Conservation (phyloP, 2,888 invertebrate genomes). For the Cryptocheilus praepositus region DNA sequence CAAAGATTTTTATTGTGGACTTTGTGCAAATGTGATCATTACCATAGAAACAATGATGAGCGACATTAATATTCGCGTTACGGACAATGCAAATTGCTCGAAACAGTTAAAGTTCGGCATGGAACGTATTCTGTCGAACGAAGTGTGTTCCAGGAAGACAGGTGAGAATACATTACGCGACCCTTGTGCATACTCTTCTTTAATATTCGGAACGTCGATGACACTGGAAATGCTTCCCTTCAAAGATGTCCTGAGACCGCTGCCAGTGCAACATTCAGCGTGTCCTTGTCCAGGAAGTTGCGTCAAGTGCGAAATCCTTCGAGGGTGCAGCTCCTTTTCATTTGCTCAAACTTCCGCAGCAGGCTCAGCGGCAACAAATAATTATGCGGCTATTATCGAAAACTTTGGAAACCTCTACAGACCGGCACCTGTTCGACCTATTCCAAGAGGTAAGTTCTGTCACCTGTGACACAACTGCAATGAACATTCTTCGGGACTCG, state of each 20-base stretch:
- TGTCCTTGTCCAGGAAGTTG: constrained; percentile 60
- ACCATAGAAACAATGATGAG: constrained; percentile 38
- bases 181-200: too few species aligned
- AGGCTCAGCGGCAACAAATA: constrained; percentile 17
- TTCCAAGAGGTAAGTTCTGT: constrained; percentile 61
- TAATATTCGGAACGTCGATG: not conserved
- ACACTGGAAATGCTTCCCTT: constrained; percentile 5
- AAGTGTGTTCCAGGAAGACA: constrained; percentile 59
- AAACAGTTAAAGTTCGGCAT: constrained; percentile 80
- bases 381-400: constrained; percentile 48
- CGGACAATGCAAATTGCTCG: constrained; percentile 42
- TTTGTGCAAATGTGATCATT: not conserved
- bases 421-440: constrained; percentile 62
- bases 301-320: constrained; percentile 54
- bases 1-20: too few species aligned
- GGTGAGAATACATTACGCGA: constrained; percentile 36
- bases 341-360: constrained; percentile 36
- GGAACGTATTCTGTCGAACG: constrained; percentile 81
- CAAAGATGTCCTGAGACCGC: constrained; percentile 50
- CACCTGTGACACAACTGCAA: not conserved
- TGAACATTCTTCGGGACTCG: too few species aligned
- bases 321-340: constrained; percentile 45
- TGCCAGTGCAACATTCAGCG: constrained; percentile 50
- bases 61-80: constrained; percentile 38
- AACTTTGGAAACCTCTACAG: constrained; percentile 60